Evolutionary conservation across 2,888 invertebrate species (phyloP).

Genomic region (Leptogaster cylindrica): DNA sequence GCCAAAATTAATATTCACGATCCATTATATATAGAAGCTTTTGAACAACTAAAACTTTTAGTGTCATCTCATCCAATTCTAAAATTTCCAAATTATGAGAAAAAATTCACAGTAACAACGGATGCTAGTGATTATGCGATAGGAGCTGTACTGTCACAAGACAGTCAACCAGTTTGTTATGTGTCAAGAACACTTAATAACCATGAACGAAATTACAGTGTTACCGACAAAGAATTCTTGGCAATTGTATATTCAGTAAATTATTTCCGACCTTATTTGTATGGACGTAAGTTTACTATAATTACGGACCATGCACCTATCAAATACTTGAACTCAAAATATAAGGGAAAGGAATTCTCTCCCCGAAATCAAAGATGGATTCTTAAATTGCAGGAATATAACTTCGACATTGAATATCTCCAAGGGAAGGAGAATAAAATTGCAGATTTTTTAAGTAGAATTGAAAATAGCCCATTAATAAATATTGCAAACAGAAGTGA

Average conservation of each 20-base stretch:
- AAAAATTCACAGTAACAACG: conserved; percentile 36
- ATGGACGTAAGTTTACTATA: too few relatives aligned
- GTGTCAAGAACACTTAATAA: conserved; percentile 23
- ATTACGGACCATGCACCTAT: too few relatives aligned
- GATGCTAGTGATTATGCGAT: conserved; percentile 42
- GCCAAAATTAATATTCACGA: conserved; percentile 36
- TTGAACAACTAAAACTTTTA: conserved; percentile 38
- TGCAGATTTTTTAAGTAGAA: too few relatives aligned
- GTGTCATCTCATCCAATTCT: conserved; percentile 38
- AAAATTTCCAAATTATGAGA: conserved; percentile 41
- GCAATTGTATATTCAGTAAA: conserved; percentile 44
- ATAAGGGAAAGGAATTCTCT: conserved; percentile 43
- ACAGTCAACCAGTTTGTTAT: not conserved
- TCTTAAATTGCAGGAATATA: too few relatives aligned
- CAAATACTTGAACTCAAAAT: conserved; percentile 42
- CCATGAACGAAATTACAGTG: conserved; percentile 44
- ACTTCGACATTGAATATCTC: too few relatives aligned
- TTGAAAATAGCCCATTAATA: too few relatives aligned
- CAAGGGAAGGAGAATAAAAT: too few relatives aligned
- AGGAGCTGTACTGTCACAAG: conserved; percentile 18
- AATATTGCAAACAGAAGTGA: too few relatives aligned
- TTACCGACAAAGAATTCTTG: conserved; percentile 46
- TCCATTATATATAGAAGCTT: conserved; percentile 37
- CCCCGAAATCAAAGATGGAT: conserved; percentile 41
- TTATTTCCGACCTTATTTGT: conserved; percentile 44